Conservation (phyloP, 2,888 invertebrate genomes). For the Quadriops clusia region DNA sequence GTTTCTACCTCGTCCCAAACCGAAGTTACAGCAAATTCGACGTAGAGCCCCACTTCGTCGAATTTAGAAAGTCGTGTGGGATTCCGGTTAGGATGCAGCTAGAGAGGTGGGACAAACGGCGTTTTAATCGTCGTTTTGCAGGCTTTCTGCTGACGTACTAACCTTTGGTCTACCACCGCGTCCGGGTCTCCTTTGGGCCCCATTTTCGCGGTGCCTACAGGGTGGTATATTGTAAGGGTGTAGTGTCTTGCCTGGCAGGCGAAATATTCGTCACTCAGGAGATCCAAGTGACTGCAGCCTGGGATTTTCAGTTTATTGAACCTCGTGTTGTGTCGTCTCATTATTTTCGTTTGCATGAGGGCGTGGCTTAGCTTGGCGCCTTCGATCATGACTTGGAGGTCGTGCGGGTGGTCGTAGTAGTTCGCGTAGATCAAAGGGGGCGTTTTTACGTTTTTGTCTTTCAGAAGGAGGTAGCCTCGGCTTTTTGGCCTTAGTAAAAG, state of each 20-base stretch:
- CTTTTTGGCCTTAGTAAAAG: constrained; percentile 63
- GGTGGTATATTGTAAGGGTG: constrained; percentile 71
- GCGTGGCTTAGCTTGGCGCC: constrained; percentile 58
- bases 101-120: too few relatives aligned
- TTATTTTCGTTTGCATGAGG: constrained; percentile 45
- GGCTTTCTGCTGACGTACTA: too few relatives aligned
- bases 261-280: constrained; percentile 63
- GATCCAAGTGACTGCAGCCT: constrained; percentile 49
- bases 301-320: constrained; percentile 54
- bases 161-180: constrained; percentile 59
- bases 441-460: constrained; percentile 53
- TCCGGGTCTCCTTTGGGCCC: constrained; percentile 47
- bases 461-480: constrained; percentile 54
- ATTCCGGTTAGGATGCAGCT: too few relatives aligned
- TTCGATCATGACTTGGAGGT: constrained; percentile 59
- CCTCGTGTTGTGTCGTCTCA: constrained; percentile 48
- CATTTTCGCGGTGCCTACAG: constrained; percentile 74
- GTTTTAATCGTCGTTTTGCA: too few relatives aligned
- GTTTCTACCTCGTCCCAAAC: too few relatives aligned
- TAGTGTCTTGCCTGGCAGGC: constrained; percentile 64
- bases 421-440: constrained; percentile 82
- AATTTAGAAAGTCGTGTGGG: too few relatives aligned
- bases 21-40: too few relatives aligned
- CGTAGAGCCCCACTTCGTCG: too few relatives aligned
- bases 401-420: constrained; percentile 63